These are phyloP conservation scores for Heteromormyrus szaboi DNA, from an alignment of 2,797 vertebrate species.

Conservation along the genomic window DNA sequence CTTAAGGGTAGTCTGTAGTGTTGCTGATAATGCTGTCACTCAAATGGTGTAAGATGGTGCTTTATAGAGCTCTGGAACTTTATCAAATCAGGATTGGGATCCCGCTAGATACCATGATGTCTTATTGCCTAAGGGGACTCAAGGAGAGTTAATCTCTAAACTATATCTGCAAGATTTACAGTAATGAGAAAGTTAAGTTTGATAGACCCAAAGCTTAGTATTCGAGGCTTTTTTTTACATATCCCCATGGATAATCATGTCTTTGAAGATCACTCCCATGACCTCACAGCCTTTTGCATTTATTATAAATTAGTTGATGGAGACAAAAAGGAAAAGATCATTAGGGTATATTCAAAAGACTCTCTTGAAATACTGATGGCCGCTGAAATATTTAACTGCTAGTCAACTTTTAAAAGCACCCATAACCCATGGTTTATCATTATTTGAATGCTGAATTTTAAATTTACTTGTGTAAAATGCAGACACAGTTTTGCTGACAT, in stretches of 20 bases:
- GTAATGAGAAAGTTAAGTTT: not conserved
- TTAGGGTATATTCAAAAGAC: not conserved
- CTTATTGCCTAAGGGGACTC: not conserved
- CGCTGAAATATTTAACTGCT: not conserved
- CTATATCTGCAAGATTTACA: not conserved
- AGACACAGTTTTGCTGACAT: slow-evolving; percentile 20
- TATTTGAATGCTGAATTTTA: slow-evolving; percentile 15
- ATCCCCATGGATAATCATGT: slow-evolving; percentile 25
- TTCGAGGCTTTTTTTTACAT: not conserved
- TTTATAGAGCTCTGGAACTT: not conserved
- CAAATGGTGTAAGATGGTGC: not conserved
- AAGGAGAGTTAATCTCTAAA: not conserved
- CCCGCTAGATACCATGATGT: not conserved
- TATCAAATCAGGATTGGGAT: not conserved
- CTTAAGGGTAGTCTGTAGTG: not conserved
- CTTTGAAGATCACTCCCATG: slow-evolving; percentile 27
- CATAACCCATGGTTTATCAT: slow-evolving; percentile 12
- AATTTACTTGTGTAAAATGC: slow-evolving; percentile 21
- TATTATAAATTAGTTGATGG: not conserved
- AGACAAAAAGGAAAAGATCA: not conserved
- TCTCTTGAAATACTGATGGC: not conserved
- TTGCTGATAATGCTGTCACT: not conserved
- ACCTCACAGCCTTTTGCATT: not conserved
- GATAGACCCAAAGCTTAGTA: not conserved
- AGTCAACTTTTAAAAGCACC: not conserved